phyloP scores from a whole-genome alignment of 2,113 vertebrate genomes.

The Lota lota region DNA sequence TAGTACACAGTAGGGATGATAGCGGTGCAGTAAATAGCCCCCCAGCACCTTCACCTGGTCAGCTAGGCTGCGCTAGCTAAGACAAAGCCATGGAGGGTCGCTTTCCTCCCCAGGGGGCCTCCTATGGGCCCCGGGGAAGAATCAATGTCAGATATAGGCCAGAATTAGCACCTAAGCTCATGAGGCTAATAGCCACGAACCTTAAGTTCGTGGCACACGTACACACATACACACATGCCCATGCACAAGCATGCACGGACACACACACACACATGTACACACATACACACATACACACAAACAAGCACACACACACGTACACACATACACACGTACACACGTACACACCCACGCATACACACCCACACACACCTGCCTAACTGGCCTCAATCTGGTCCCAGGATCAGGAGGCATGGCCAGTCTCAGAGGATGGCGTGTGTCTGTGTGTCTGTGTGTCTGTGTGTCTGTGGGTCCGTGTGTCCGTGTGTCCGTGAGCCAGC shows the following conservation, averaged over 20 bases:
- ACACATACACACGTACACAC: too few relatives aligned
- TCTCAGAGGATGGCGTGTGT: neutral
- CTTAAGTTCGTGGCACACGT: constrained; percentile 52
- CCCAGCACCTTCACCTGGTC: constrained; percentile 40
- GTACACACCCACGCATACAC: too few relatives aligned
- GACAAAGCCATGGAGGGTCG: neutral
- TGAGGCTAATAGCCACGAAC: constrained; percentile 53
- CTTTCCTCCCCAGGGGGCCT: constrained; percentile 31
- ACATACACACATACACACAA: too few relatives aligned
- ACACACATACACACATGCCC: constrained; percentile 4
- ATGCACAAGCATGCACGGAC: too few relatives aligned
- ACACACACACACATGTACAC: neutral
- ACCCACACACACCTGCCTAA: too few relatives aligned
- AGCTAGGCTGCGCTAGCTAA: neutral
- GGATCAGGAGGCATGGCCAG: too few relatives aligned
- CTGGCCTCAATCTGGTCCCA: too few relatives aligned
- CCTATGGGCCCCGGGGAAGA: constrained; percentile 51
- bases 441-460: neutral
- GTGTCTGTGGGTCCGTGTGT: constrained; percentile 9
- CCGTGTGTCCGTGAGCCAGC: neutral
- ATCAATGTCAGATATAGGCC: constrained; percentile 61
- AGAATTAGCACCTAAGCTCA: constrained; percentile 55
- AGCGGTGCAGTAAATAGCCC: constrained; percentile 38
- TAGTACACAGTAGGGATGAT: neutral
- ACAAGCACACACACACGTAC: too few relatives aligned